phyloP scores from a whole-genome alignment of 2,888 invertebrate genomes.

The Trisateles emortualis region DNA sequence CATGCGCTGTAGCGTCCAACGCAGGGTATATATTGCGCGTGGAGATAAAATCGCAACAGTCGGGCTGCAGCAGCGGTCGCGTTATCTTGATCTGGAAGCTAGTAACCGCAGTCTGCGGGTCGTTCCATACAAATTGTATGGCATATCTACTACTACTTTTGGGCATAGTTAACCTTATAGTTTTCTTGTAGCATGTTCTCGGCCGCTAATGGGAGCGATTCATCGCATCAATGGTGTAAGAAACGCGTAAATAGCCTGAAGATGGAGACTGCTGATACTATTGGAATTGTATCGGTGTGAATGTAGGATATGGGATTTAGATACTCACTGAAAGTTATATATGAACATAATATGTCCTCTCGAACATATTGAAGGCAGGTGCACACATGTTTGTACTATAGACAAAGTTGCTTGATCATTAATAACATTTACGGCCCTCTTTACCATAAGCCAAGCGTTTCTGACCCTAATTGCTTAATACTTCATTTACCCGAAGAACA shows the following conservation, averaged over 20 bases:
- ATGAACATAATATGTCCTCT: not conserved
- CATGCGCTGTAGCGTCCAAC: constrained; percentile 66
- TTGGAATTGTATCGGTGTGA: constrained; percentile 60
- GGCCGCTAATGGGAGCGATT: constrained; percentile 78
- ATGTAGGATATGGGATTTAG: constrained; percentile 52
- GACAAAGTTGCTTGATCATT: too few species aligned
- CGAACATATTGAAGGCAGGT: not conserved
- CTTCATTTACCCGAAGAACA: too few species aligned
- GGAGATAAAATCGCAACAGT: constrained; percentile 77
- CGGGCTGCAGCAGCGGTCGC: constrained; percentile 69
- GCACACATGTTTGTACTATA: not conserved
- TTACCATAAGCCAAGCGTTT: too few species aligned
- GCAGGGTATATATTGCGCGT: constrained; percentile 68
- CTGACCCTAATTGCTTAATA: too few species aligned
- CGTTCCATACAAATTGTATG: constrained; percentile 86
- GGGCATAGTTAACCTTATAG: constrained; percentile 85
- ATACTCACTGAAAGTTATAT: constrained; percentile 5
- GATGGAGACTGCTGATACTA: constrained; percentile 58
- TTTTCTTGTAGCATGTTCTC: constrained; percentile 76
- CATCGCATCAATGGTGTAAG: constrained; percentile 75
- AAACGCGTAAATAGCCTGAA: constrained; percentile 60
- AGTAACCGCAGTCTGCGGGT: constrained; percentile 74
- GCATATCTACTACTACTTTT: constrained; percentile 82
- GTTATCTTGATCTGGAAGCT: constrained; percentile 78
- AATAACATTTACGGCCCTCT: too few species aligned